Base-by-base conservation (phyloP, 2,888 invertebrate genomes). In the Drosophila ezoana region DNA sequence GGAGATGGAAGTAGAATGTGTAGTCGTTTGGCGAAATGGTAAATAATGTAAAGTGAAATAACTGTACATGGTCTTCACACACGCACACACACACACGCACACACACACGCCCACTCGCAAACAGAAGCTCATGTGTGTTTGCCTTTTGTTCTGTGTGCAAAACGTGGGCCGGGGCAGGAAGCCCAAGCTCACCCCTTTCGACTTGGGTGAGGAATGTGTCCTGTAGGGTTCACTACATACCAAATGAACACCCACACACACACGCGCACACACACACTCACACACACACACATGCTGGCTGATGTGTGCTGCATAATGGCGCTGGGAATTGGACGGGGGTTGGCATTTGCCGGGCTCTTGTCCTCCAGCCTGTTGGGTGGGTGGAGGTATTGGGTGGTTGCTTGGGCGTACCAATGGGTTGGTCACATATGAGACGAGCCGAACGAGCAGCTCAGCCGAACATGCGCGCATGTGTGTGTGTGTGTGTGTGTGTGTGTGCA, bases 141-240 rank as follows among this genome's bases (percentile, higher is more conserved):
- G 69, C 62, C 72, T 76, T 76, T 76, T 79, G 82, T 85, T 81
- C 65, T 64, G 67, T 48, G 57, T 54, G 54, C 72, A 48, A 28
- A 72, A 59, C 35, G 38, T 20, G 37, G 53, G 13, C 44, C 18
- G 41, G 16, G 48, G 47, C 43, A 41, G 60, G 28, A 63, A 45
- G 47, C 64, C 51, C 51, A 48, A 44, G 71, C 81, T 82, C 83
- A 86, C 69, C 71, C 78, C 68, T 80, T 68, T 65, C 65, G 62
- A 59, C 59, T 53, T 43, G 43, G 60, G 88, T 89, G 86, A 89
- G 88, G 79, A 83, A 83, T 83, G 87, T 89, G 89, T 82, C 89
- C 87, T 89, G 89, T 84, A 77, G 87, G 89, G 87, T 74, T 89
- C 89, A 89, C 81, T 82, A 83, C 81, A 81, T 77, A 87, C 79